A percentile compares a stretch with the other conserved stretches of the same genome.
phyloP scores from a whole-genome alignment of 2,113 vertebrate species.

The Otolemur garnettii region DNA sequence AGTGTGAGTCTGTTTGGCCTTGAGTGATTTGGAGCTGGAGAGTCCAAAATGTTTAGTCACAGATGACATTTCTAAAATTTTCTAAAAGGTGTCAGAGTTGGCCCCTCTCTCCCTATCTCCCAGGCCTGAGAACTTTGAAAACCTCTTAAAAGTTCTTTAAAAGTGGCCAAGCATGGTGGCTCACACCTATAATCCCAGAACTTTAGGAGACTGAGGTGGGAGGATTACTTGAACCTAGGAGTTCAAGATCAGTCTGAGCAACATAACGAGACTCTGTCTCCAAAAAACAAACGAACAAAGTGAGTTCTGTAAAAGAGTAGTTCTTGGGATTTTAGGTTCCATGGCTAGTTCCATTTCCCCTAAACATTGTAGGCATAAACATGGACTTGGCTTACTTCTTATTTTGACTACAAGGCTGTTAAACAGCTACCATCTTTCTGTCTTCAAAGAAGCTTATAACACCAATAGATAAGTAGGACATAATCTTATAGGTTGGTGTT shows the following conservation, averaged over 20 bases:
- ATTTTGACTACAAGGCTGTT: not conserved
- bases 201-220: not conserved
- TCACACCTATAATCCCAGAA: not conserved
- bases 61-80: not conserved
- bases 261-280: not conserved
- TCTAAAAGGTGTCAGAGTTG: not conserved
- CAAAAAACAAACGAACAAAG: not conserved
- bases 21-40: not conserved
- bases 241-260: not conserved
- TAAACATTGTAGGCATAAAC: not conserved
- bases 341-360: not conserved
- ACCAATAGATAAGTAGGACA: not conserved
- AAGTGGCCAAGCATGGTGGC: not conserved
- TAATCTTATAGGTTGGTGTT: not conserved
- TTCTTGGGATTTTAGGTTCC: not conserved
- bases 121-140: not conserved
- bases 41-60: not conserved
- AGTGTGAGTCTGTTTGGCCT: constrained; percentile 39
- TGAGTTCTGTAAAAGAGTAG: not conserved
- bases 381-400: not conserved
- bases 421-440: not conserved
- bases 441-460: not conserved
- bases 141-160: not conserved
- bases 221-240: not conserved
- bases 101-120: not conserved